A percentile compares a stretch with the other conserved stretches of the same genome.
Conservation (phyloP, 2,113 vertebrate genomes). For the Tympanuchus pallidicinctus region DNA sequence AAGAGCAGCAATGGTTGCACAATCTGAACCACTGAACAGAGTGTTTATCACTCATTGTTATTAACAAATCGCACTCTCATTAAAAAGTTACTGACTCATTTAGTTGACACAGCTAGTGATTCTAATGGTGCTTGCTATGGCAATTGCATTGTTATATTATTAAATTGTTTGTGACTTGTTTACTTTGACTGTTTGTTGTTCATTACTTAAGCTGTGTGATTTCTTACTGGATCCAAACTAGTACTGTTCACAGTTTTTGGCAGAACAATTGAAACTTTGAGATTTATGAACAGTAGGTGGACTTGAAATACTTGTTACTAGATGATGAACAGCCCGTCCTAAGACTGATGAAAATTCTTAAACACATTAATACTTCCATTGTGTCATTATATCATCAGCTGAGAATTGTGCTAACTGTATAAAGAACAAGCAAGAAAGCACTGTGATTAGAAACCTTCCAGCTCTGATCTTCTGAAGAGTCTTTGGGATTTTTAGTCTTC, state of each 20-base stretch:
- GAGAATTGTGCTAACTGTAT: background rate
- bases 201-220: background rate
- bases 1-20: background rate
- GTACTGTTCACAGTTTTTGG: background rate
- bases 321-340: background rate
- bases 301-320: background rate
- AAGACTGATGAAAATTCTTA: background rate
- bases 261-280: background rate
- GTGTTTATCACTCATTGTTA: background rate
- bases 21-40: background rate
- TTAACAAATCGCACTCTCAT: background rate
- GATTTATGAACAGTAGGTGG: background rate
- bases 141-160: background rate
- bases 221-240: rapidly evolving
- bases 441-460: background rate
- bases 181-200: background rate
- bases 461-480: background rate
- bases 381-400: background rate
- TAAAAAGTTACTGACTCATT: constrained; percentile 19
- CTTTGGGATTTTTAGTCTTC: background rate
- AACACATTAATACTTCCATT: background rate
- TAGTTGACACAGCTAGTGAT: background rate
- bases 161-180: constrained; percentile 11
- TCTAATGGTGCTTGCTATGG: background rate
- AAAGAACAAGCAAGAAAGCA: background rate